phyloP scores from a whole-genome alignment of 2,113 vertebrate species.

The Vulpes ferrilata region DNA sequence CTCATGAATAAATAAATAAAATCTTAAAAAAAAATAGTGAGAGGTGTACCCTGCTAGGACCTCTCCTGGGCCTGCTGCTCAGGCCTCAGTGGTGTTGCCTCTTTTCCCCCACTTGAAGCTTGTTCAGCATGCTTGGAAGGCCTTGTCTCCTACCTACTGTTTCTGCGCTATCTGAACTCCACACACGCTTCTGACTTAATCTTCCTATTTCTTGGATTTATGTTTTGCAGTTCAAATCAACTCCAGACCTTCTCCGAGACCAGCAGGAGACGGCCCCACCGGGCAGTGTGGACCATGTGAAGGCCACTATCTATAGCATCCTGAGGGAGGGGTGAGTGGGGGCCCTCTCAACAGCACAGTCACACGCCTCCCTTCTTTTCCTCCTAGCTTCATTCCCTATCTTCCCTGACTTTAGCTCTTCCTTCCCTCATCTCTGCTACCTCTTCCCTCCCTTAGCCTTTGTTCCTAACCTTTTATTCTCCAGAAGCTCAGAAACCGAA shows the following conservation, averaged over 20 bases:
- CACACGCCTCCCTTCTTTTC: background rate
- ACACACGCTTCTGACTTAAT: background rate
- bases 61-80: background rate
- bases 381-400: background rate
- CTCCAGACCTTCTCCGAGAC: constrained; percentile 95
- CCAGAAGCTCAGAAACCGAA: constrained; percentile 92
- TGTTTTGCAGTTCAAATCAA: constrained; percentile 91
- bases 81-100: background rate
- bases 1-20: no score
- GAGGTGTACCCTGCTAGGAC: background rate
- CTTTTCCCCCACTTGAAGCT: background rate
- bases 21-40: no score
- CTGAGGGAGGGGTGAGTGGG: constrained; percentile 92
- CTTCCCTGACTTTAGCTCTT: background rate
- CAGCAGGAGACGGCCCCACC: constrained; percentile 90
- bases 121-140: background rate
- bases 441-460: background rate
- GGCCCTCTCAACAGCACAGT: accelerated
- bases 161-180: background rate
- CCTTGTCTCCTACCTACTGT: background rate
- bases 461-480: constrained; percentile 1
- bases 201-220: constrained; percentile 2
- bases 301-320: constrained; percentile 91
- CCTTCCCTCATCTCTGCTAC: background rate
- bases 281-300: constrained; percentile 88